Percentiles rank a stretch among this genome's conserved stretches.
phyloP scores from a whole-genome alignment of 2,888 invertebrate genomes.

The Parnassius glacialis region DNA sequence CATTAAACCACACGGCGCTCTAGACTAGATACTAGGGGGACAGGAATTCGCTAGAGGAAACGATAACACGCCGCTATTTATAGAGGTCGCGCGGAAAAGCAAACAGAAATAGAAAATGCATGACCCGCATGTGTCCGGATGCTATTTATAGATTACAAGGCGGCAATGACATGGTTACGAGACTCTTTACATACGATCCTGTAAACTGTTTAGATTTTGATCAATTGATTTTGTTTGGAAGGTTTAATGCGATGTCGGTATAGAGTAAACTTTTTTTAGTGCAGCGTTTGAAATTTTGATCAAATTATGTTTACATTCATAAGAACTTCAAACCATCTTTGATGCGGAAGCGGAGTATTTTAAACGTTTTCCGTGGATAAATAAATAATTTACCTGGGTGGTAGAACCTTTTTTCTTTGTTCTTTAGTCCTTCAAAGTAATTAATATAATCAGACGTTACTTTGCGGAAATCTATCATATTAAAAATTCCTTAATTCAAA shows the following conservation, averaged over 20 bases:
- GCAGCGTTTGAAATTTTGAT: constrained; percentile 3
- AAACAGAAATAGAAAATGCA: constrained; percentile 28
- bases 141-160: constrained; percentile 35
- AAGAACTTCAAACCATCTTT: not conserved
- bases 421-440: too few species aligned
- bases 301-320: constrained; percentile 1
- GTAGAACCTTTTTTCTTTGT: too few species aligned
- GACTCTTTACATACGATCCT: constrained; percentile 10
- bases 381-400: too few species aligned
- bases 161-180: constrained; percentile 40
- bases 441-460: too few species aligned
- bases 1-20: not conserved
- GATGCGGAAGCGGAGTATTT: too few species aligned
- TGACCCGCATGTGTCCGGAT: constrained; percentile 35
- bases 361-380: too few species aligned
- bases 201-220: constrained; percentile 20
- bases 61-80: constrained; percentile 22
- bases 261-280: constrained; percentile 4
- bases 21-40: constrained; percentile 5
- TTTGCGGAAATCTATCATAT: too few species aligned
- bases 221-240: constrained; percentile 20
- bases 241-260: constrained; percentile 1
- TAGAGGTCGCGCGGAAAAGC: constrained; percentile 24
- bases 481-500: too few species aligned
- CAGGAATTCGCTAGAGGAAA: constrained; percentile 9